phyloP scores from a whole-genome alignment of 2,797 vertebrate genomes.

The Triplophysa bombifrons region DNA sequence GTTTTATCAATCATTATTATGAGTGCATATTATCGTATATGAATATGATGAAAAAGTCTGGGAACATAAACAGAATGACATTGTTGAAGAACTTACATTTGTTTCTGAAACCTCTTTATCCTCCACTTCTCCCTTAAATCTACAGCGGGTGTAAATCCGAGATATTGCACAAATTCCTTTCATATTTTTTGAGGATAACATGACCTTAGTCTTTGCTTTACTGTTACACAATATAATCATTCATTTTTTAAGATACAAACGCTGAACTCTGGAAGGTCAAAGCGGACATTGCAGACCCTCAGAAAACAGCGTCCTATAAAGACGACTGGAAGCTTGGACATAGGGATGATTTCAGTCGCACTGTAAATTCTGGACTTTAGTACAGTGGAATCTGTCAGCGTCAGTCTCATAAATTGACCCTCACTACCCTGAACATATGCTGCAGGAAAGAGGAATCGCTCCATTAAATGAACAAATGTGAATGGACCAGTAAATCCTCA shows the following conservation, averaged over 20 bases:
- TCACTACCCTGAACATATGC: slow-evolving; percentile 43
- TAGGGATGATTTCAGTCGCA: slow-evolving; percentile 36
- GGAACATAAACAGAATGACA: too few species aligned
- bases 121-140: not conserved
- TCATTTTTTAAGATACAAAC: slow-evolving; percentile 21
- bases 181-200: not conserved
- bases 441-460: slow-evolving; percentile 43
- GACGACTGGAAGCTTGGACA: slow-evolving; percentile 29
- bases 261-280: slow-evolving; percentile 23
- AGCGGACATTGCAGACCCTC: not conserved
- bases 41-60: too few species aligned
- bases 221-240: slow-evolving; percentile 13
- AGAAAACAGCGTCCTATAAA: slow-evolving; percentile 32
- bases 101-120: not conserved
- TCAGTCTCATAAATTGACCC: slow-evolving; percentile 47
- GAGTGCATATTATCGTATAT: too few species aligned
- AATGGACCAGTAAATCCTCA: slow-evolving; percentile 37
- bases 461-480: slow-evolving; percentile 48
- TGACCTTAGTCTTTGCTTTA: slow-evolving; percentile 20
- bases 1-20: too few species aligned
- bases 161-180: not conserved
- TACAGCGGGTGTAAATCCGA: not conserved
- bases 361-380: slow-evolving; percentile 43
- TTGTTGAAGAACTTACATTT: not conserved
- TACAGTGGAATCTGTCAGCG: slow-evolving; percentile 42